These are phyloP conservation scores for Tetanocera ferruginea DNA, from an alignment of 2,888 invertebrate genomes.

Conservation along the genomic window DNA sequence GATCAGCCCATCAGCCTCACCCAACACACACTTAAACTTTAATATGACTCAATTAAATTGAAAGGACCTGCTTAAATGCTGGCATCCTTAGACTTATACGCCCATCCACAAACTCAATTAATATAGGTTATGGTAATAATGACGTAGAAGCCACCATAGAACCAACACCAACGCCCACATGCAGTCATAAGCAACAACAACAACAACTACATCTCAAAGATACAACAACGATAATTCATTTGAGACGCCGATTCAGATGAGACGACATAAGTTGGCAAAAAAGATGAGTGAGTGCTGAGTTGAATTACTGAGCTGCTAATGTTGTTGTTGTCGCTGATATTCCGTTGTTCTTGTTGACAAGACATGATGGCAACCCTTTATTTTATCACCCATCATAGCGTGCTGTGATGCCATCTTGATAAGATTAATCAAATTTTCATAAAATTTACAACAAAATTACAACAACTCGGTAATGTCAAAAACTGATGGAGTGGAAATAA, in stretches of 20 bases:
- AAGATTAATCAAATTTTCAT: slow-evolving; percentile 70
- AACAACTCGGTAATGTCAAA: slow-evolving; percentile 2
- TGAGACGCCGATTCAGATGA: slow-evolving; percentile 7
- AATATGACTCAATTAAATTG: slow-evolving; percentile 28
- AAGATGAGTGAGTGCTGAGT: slow-evolving; percentile 28
- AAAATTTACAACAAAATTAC: slow-evolving; percentile 57
- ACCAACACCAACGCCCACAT: not conserved
- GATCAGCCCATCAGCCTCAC: not conserved
- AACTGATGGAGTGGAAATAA: slow-evolving; percentile 18
- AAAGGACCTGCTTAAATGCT: slow-evolving; percentile 16
- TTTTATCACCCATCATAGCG: slow-evolving; percentile 1
- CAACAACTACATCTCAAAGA: not conserved
- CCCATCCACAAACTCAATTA: slow-evolving; percentile 26
- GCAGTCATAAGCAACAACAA: not conserved
- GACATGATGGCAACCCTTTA: slow-evolving; percentile 21
- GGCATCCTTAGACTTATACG: slow-evolving; percentile 1
- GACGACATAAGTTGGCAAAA: slow-evolving; percentile 15
- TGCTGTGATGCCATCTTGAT: slow-evolving; percentile 60
- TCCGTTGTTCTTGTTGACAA: slow-evolving; percentile 14
- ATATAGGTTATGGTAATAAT: not conserved
- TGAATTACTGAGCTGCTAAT: not conserved
- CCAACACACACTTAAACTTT: not conserved
- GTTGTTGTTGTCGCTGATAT: not conserved
- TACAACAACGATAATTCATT: slow-evolving; percentile 29
- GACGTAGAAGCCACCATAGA: not conserved